Percentiles rank a stretch among this genome's conserved stretches.
phyloP scores from a whole-genome alignment of 2,888 invertebrate genomes.

The Amphipyra tragopoginis region DNA sequence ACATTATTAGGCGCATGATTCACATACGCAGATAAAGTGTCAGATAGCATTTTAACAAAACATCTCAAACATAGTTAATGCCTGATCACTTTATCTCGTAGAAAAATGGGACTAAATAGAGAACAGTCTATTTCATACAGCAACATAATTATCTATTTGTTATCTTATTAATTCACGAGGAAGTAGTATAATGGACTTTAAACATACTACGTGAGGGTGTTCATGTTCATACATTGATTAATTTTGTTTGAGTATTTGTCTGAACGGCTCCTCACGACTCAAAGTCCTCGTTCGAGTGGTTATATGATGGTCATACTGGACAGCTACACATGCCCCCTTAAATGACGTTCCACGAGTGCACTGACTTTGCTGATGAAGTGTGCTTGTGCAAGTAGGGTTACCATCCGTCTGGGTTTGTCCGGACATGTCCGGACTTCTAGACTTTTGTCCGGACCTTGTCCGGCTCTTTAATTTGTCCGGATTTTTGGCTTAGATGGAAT shows the following conservation, averaged over 20 bases:
- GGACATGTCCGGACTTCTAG: too few species aligned
- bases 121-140: conserved; percentile 20
- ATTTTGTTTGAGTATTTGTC: neutral
- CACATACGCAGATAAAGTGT: conserved; percentile 31
- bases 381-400: too few species aligned
- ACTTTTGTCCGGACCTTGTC: too few species aligned
- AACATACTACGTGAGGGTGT: neutral
- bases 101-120: conserved; percentile 19
- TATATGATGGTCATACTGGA: too few species aligned
- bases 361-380: too few species aligned
- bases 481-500: too few species aligned
- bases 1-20: conserved; percentile 17
- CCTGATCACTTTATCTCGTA: conserved; percentile 29
- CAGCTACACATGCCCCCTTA: too few species aligned
- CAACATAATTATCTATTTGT: conserved; percentile 21
- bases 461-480: too few species aligned
- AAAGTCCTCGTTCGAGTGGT: too few species aligned
- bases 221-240: conserved; percentile 6
- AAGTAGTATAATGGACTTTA: conserved; percentile 31
- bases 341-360: too few species aligned
- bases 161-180: conserved; percentile 21
- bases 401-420: too few species aligned
- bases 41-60: conserved; percentile 20
- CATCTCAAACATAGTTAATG: conserved; percentile 9
- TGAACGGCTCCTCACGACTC: too few species aligned